Evolutionary conservation across 2,888 invertebrate genomes (phyloP).

Genomic region (Notocelia uddmanniana): DNA sequence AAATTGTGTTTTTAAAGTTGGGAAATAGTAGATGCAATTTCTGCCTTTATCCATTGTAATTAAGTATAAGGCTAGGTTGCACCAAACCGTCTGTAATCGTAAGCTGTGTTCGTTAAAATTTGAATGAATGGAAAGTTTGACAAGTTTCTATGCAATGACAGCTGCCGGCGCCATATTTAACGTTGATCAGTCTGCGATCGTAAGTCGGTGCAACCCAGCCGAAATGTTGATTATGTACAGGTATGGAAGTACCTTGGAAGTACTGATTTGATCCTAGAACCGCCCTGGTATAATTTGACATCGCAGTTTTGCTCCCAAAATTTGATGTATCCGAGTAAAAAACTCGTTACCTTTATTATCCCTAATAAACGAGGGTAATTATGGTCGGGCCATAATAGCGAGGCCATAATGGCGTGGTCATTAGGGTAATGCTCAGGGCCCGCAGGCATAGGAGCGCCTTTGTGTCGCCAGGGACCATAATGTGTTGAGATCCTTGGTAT

Average conservation of each 20-base stretch:
- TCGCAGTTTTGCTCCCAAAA: conserved; percentile 60
- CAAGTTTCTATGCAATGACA: too few species aligned
- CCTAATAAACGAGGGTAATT: conserved; percentile 74
- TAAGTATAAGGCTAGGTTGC: too few species aligned
- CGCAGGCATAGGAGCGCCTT: conserved; percentile 59
- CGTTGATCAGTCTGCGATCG: too few species aligned
- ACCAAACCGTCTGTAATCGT: too few species aligned
- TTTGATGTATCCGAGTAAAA: conserved; percentile 66
- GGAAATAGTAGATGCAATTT: neutral
- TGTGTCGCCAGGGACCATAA: conserved; percentile 61
- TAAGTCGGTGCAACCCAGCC: too few species aligned
- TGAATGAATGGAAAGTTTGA: too few species aligned
- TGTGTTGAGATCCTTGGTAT: conserved; percentile 33
- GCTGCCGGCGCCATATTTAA: too few species aligned
- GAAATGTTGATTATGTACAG: neutral
- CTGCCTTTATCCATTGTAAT: neutral
- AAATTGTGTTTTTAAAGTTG: too few species aligned
- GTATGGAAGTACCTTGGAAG: conserved; percentile 46
- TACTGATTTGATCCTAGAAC: conserved; percentile 57
- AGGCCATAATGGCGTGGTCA: conserved; percentile 57
- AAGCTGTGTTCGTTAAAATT: too few species aligned
- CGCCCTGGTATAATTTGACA: conserved; percentile 64
- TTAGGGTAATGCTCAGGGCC: conserved; percentile 67
- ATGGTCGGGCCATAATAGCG: conserved; percentile 62
- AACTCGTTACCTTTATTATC: conserved; percentile 79